Percentiles rank a stretch among this genome's conserved stretches.
phyloP scores from a whole-genome alignment of 2,888 invertebrate species.

The Danaus chrysippus region DNA sequence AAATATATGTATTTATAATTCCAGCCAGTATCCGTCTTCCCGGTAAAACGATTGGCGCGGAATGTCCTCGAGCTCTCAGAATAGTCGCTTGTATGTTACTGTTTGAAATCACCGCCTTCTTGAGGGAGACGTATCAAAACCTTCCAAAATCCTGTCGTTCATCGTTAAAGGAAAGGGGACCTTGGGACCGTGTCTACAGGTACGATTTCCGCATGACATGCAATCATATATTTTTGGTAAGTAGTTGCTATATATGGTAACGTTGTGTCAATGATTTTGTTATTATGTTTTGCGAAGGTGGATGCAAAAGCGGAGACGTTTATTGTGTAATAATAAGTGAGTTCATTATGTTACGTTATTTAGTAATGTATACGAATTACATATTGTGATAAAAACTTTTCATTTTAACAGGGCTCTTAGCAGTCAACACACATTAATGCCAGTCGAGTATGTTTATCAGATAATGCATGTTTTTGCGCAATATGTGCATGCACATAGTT shows the following conservation, averaged over 20 bases:
- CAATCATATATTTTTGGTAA: conserved; percentile 51
- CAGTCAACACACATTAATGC: conserved; percentile 80
- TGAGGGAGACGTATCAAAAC: conserved; percentile 96
- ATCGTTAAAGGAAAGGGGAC: conserved; percentile 87
- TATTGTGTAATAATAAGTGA: conserved; percentile 78
- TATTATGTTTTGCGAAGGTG: conserved; percentile 76
- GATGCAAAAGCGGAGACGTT: conserved; percentile 76
- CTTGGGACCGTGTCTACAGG: conserved; percentile 91
- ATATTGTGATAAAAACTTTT: conserved; percentile 74
- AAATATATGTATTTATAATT: not conserved
- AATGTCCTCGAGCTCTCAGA: conserved; percentile 93
- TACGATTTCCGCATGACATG: conserved; percentile 46
- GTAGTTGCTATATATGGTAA: conserved; percentile 52
- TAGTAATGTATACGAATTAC: conserved; percentile 66
- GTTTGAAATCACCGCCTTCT: conserved; percentile 97
- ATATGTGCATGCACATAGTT: conserved; percentile 73
- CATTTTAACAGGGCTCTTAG: conserved; percentile 79
- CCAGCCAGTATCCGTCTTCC: conserved; percentile 82
- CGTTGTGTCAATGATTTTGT: conserved; percentile 68
- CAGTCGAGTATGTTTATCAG: conserved; percentile 78
- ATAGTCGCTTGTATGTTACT: conserved; percentile 95
- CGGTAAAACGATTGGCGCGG: conserved; percentile 83
- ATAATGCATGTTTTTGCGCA: conserved; percentile 75
- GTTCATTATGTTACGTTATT: conserved; percentile 71
- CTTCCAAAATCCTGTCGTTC: conserved; percentile 86